phyloP scores from a whole-genome alignment of 2,797 vertebrate genomes.

The Typhlichthys eigenmanni region DNA sequence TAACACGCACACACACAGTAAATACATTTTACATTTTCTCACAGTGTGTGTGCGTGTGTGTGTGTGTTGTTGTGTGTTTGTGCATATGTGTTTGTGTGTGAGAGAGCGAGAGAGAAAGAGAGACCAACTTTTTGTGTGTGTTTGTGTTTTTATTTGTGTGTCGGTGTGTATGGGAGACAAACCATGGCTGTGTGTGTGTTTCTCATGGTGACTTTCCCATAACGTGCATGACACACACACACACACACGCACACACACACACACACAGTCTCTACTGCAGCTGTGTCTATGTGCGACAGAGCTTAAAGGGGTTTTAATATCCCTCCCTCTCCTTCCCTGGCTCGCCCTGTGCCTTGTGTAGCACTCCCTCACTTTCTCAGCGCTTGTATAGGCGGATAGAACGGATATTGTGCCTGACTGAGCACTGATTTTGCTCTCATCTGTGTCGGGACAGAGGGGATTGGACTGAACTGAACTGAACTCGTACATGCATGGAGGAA shows the following conservation, averaged over 20 bases:
- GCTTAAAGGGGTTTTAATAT: slow-evolving; percentile 62
- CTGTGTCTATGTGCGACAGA: slow-evolving; percentile 48
- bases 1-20: slow-evolving; percentile 48
- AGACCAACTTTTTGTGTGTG: too few species aligned
- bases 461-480: slow-evolving; percentile 52
- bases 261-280: slow-evolving; percentile 32
- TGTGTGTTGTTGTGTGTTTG: too few species aligned
- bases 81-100: too few species aligned
- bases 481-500: slow-evolving; percentile 57
- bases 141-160: too few species aligned
- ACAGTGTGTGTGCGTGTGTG: too few species aligned
- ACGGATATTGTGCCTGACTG: slow-evolving; percentile 48
- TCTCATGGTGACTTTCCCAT: too few species aligned
- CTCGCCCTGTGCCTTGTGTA: slow-evolving; percentile 69
- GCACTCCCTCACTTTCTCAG: slow-evolving; percentile 70
- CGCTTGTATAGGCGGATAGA: slow-evolving; percentile 66
- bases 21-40: too few species aligned
- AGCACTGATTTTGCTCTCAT: slow-evolving; percentile 10
- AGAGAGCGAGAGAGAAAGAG: too few species aligned
- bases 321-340: slow-evolving; percentile 40
- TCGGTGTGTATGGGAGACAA: too few species aligned
- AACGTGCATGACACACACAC: slow-evolving; percentile 21
- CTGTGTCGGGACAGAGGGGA: slow-evolving; percentile 42
- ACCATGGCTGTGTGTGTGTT: too few species aligned
- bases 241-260: slow-evolving; percentile 34